Conservation (phyloP, 2,888 invertebrate species). For the Pilophorus perplexus region DNA sequence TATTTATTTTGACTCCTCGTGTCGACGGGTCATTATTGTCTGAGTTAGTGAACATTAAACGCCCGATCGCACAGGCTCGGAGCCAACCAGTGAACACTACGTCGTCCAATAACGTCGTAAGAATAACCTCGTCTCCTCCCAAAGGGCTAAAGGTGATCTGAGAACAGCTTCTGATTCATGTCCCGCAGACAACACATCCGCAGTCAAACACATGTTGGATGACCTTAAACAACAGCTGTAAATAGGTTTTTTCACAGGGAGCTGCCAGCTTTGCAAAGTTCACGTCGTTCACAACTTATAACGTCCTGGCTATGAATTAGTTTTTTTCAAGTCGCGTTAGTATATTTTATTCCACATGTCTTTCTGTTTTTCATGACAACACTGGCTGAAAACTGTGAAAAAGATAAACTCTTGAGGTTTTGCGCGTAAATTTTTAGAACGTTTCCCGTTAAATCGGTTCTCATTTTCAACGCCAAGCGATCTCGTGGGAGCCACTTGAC, state of each 20-base stretch:
- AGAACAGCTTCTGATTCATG: conserved; percentile 10
- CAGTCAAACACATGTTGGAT: conserved; percentile 1
- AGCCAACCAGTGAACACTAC: conserved; percentile 7
- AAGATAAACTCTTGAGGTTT: too few species aligned
- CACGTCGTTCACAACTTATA: too few species aligned
- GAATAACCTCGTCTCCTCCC: conserved; percentile 8
- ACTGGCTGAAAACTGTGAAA: too few species aligned
- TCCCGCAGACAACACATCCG: conserved; percentile 4
- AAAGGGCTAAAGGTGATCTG: conserved; percentile 7
- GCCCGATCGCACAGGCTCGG: conserved; percentile 26
- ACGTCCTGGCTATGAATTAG: too few species aligned
- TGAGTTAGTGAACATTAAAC: conserved; percentile 37
- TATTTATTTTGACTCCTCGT: conserved; percentile 29
- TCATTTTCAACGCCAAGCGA: too few species aligned
- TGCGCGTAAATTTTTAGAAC: too few species aligned
- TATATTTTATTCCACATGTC: too few species aligned
- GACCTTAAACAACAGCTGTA: conserved; percentile 20
- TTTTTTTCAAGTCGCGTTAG: too few species aligned
- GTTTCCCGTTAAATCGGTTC: too few species aligned
- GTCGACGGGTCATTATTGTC: conserved; percentile 37
- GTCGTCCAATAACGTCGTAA: conserved; percentile 24
- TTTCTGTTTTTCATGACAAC: too few species aligned
- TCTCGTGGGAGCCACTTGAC: too few species aligned
- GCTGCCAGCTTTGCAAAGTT: too few species aligned
- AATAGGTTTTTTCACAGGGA: background rate